Conservation (phyloP, 2,888 invertebrate species). For the Lottia gigantea region DNA sequence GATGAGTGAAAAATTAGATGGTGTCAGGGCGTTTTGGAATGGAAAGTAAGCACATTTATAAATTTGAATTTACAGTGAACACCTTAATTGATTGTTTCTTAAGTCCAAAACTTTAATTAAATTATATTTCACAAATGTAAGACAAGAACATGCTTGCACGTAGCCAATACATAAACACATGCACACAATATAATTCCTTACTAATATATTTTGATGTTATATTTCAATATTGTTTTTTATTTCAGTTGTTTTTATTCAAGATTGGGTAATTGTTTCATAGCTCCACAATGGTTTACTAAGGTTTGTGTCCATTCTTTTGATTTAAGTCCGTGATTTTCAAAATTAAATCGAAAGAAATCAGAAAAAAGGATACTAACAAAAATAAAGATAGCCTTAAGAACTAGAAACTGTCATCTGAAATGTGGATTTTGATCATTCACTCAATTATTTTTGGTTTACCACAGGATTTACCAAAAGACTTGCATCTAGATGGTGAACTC, state of each 20-base stretch:
- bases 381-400: background rate
- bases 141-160: no score
- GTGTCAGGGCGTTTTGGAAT: conserved; percentile 64
- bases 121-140: no score
- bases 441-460: background rate
- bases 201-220: no score
- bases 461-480: conserved; percentile 57
- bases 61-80: no score
- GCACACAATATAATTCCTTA: no score
- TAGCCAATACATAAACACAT: background rate
- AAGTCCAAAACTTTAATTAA: no score
- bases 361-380: no score
- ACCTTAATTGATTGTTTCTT: no score
- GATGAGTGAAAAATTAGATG: conserved; percentile 65
- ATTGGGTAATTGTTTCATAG: conserved; percentile 63
- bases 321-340: no score
- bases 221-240: conserved; percentile 11
- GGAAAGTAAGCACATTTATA: conserved; percentile 45
- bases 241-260: conserved; percentile 61
- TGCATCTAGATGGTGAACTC: conserved; percentile 62
- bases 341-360: no score
- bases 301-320: conserved; percentile 28
- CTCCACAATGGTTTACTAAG: conserved; percentile 62
- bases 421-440: background rate
- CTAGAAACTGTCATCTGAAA: no score